Base-by-base conservation (phyloP, 2,797 vertebrate species). In the Sebastes cheni region DNA sequence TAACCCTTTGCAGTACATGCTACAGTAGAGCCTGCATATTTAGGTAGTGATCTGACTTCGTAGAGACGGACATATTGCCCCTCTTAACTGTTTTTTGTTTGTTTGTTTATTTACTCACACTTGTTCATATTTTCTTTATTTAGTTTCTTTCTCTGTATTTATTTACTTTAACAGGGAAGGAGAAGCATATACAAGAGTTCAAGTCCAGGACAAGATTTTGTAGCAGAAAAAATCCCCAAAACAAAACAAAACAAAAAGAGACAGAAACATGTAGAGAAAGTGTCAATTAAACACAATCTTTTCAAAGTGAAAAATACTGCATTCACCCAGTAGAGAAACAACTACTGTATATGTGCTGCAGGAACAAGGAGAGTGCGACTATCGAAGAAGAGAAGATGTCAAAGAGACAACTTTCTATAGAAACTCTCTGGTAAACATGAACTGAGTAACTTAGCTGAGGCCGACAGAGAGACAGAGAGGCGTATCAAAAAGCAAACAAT, bases 1-100 rank as follows among this genome's bases (percentile, higher is more conserved):
- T 85, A 86, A 86, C 77, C 50, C 22, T 65, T 72, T 32, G 36
- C 36, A 39, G 36, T 39, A 32, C 20, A 25, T 66, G 68, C 75
- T 50, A 32, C 22, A 46, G 55, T 7, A 59, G 67, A 80, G 30
- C 18, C 29, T 39, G 29, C 79, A 25, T 52, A 71, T 65, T 66
- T 27, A 62, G 2, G 12, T 2, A 42, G 23, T 52, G 59, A 59
- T 64, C 5, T 32, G 64, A 75, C 30, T 68, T 18, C 34, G 4
- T n/a, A 58, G 18, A 69, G 16, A 60, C 0, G 12, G 23, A 3
- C 30, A 46, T 64, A 67, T 12, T 27, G 5, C 67, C 30, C 12
- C 14, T 60, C 34, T 55, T 55, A 4, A n/a, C 14, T 70, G 9
- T 55, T 65, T 72, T 72, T 5, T 10, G 20, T 9, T 23, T 23